Base-by-base conservation (phyloP, 2,113 vertebrate genomes). In the Grallaria varia region DNA sequence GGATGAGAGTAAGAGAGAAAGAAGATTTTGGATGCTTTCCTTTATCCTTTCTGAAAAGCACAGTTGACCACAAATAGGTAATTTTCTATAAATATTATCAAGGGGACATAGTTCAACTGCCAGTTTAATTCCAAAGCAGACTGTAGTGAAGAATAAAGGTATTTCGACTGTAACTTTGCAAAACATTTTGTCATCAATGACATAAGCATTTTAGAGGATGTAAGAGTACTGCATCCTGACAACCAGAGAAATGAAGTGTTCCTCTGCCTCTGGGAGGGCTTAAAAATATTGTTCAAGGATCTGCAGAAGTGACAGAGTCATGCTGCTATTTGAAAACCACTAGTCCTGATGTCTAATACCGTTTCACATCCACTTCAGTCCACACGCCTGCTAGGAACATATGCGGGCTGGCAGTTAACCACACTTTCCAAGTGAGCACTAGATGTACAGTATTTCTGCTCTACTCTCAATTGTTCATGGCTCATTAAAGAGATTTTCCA, bases 401-500 rank as follows among this genome's bases (percentile, higher is more conserved):
- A 83, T 4, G 10, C 78, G 72, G 82, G 52, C 35, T 79, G 83
- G 93, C 91, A 93, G 60, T 47, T 21, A 55, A 52, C 87, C 19
- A n/a, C 53, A 47, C 31, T 82, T 63, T 23, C 81, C 75, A 93
- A 87, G 83, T 0, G 2, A 85, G 72, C 5, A 22, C 52, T 59
- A 52, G 10, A 40, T 4, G 12, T 62, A 59, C 3, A 80, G 76
- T 40, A 80, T 87, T 95, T 93, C 82, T 95, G 76, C 69, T 80
- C 53, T 66, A 21, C 92, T 95, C 56, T 77, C 62, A 33, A 40
- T 76, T 45, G 27, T 94, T 95, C 87, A 94, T 10, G 88, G 93
- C 71, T 97, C 91, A 91, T 89, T 96, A 87, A 80, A 89, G 87
- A 96, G 85, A 94, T 92, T 93, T 93, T 84, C 90, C 76, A 96